Evolutionary conservation across 2,888 invertebrate genomes (phyloP).

Genomic region (Antheraea yamamai): DNA sequence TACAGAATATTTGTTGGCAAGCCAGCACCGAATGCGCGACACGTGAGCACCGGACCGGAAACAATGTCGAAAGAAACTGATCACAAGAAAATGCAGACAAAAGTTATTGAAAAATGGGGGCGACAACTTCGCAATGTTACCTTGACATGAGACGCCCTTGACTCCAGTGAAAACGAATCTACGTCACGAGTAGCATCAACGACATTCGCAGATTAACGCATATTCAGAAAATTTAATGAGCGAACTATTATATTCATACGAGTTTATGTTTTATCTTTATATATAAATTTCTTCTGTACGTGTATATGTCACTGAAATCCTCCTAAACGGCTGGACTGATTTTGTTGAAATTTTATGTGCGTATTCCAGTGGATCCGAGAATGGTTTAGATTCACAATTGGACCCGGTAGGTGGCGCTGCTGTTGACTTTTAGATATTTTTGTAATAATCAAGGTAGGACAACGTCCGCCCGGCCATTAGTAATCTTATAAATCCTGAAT

Average conservation of each 20-base stretch:
- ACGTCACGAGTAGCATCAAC: constrained; percentile 39
- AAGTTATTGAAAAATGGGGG: constrained; percentile 64
- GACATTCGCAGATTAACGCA: neutral
- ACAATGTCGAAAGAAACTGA: constrained; percentile 70
- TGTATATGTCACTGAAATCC: too few relatives aligned
- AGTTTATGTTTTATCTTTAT: neutral
- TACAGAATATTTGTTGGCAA: constrained; percentile 22
- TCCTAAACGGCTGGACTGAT: too few relatives aligned
- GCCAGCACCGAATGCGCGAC: constrained; percentile 32
- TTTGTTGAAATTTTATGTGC: too few relatives aligned
- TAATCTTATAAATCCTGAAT: too few relatives aligned
- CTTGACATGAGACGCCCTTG: constrained; percentile 76
- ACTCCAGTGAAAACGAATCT: constrained; percentile 69
- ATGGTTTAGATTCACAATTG: too few relatives aligned
- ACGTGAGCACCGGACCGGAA: constrained; percentile 64
- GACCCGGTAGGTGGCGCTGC: too few relatives aligned
- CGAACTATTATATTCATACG: neutral
- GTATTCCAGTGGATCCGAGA: too few relatives aligned
- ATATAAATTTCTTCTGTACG: too few relatives aligned
- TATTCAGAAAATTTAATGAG: neutral
- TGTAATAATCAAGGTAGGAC: too few relatives aligned
- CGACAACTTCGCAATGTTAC: constrained; percentile 69
- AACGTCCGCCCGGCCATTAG: too few relatives aligned
- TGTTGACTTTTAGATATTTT: too few relatives aligned
- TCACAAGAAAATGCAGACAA: constrained; percentile 68